Conservation (phyloP, 92 coral and sea anemone species). For the Palythoa grandis region DNA sequence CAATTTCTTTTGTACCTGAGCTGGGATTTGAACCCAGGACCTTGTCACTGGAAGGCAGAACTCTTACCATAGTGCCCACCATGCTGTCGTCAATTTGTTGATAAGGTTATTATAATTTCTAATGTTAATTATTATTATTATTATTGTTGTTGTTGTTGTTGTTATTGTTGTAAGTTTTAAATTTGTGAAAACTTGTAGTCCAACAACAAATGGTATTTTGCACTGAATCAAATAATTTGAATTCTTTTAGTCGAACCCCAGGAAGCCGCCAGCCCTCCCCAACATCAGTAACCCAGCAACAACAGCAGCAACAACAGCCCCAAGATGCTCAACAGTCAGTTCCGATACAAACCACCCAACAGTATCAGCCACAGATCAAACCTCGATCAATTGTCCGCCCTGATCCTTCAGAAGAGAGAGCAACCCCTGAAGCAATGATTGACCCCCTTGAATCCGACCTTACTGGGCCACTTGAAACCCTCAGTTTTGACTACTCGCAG, state of each 20-base stretch:
- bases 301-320: conserved; percentile 64
- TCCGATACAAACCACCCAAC: conserved; percentile 61
- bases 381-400: conserved; percentile 50
- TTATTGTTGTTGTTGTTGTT: no score
- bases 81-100: no score
- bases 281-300: conserved; percentile 59
- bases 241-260: conserved; percentile 86
- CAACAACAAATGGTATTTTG: not conserved
- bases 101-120: no score
- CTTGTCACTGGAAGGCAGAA: no score
- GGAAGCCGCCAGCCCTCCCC: conserved; percentile 98
- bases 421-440: conserved; percentile 72
- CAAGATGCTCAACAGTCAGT: conserved; percentile 78
- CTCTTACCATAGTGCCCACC: no score
- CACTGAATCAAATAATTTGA: not conserved
- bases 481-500: conserved; percentile 64
- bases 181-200: not conserved
- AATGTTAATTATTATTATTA: no score
- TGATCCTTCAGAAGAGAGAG: conserved; percentile 60
- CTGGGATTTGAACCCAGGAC: no score
- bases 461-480: conserved; percentile 75
- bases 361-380: conserved; percentile 65
- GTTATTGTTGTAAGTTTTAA: not conserved
- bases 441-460: conserved; percentile 73
- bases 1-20: no score